These are phyloP conservation scores for Vollenhovia emeryi DNA, from an alignment of 1,140 invertebrate genomes.

Conservation along the genomic window DNA sequence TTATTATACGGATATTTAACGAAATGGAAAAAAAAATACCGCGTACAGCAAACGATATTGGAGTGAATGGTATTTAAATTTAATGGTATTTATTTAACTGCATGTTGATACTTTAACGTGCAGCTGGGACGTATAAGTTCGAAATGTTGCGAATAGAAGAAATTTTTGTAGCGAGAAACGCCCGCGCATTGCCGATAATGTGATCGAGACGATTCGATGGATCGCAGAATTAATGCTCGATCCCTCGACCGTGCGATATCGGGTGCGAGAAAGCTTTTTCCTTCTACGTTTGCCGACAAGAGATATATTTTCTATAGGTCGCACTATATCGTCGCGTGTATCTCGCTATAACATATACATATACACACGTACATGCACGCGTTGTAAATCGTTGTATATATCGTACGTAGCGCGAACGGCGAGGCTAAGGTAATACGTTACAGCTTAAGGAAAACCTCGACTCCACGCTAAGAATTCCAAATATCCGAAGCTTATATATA, in stretches of 20 bases:
- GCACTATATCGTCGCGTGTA: background rate
- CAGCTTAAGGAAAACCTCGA: slow-evolving; percentile 22
- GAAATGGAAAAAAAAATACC: background rate
- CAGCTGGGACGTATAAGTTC: background rate
- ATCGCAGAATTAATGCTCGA: slow-evolving; percentile 32
- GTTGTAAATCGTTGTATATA: slow-evolving; percentile 59
- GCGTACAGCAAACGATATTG: background rate
- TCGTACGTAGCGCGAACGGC: slow-evolving; percentile 5
- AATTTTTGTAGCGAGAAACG: background rate
- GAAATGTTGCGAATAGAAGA: background rate
- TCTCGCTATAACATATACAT: background rate
- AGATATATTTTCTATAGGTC: slow-evolving; percentile 46
- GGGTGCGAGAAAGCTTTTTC: slow-evolving; percentile 25
- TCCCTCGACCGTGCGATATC: slow-evolving; percentile 10
- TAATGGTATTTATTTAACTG: background rate
- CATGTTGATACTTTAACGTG: background rate
- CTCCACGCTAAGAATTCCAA: slow-evolving; percentile 62
- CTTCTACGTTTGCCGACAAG: background rate
- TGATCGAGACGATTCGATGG: background rate
- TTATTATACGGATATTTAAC: background rate
- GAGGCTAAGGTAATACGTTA: slow-evolving; percentile 35
- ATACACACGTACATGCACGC: background rate
- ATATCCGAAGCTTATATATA: slow-evolving; percentile 61
- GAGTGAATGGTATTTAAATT: background rate
- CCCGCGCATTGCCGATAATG: background rate